Base-by-base conservation (phyloP, 1,140 invertebrate species). In the Penaeus chinensis region DNA sequence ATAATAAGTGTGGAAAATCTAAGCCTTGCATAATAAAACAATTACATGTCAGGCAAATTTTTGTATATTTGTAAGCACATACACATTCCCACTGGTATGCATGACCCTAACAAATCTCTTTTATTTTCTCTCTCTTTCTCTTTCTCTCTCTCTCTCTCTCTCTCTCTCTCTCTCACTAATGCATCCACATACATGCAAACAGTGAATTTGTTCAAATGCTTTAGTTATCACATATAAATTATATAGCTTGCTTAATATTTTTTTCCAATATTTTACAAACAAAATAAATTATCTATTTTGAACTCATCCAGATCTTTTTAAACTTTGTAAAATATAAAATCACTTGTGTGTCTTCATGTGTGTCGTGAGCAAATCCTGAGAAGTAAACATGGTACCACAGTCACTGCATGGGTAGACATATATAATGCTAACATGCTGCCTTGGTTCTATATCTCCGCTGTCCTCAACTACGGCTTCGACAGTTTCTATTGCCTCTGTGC, bases 341-440 rank as follows among this genome's bases (percentile, higher is more conserved):
- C 27, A 84, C 74, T 22, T 20, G 47, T 27, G 54, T 60, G 71
- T 62, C 20, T 77, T 37, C 10, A 24, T 77, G n/a, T 87, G 86
- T 13, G 60, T 27, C 8, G 7, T 37, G 3, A 82, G 71, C 54
- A 77, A 71, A 61, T 76, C 86, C 27, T 76, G 54, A 18, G 86
- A 83, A 13, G 66, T 63, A 61, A 76, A 82, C 32, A 82, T 78
- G 7, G 27, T 27, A 8, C 86, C 80, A 65, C 80, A 82, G 47
- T 27, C 2, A 18, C 65, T 66, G 27, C 80, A 82, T 19, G 60
- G 66, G 76, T 82, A 87, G 20, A 87, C 86, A 66, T 76, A 83
- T 37, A 87, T 82, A 18, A 87, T 62, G 24, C 71, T 87, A 7
- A 87, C 27, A 20, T 82, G 79, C n/a, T 78, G 65, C 47, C 47